Conservation (phyloP, 2,888 invertebrate genomes). For the Tipula vernalis region DNA sequence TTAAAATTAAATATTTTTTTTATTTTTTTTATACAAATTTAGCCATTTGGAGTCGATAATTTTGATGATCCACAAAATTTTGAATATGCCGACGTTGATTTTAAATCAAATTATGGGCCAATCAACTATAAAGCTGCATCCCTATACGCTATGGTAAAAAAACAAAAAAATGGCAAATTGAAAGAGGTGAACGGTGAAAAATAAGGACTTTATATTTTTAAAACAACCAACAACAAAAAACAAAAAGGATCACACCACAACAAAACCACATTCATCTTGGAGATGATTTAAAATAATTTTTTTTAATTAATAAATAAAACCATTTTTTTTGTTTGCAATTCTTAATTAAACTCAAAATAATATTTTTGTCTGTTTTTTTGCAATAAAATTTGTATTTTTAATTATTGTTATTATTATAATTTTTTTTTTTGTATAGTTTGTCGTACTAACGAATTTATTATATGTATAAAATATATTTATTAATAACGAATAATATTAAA, state of each 20-base stretch:
- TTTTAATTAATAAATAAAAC: too few species aligned
- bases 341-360: background rate
- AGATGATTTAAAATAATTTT: background rate
- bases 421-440: background rate
- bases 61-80: slow-evolving; percentile 44
- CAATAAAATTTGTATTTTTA: background rate
- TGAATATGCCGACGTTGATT: slow-evolving; percentile 82
- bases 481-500: background rate
- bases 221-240: background rate
- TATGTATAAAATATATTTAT: background rate
- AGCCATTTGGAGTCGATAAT: slow-evolving; percentile 66
- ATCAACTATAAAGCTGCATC: slow-evolving; percentile 87
- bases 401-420: too few species aligned
- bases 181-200: slow-evolving; percentile 20
- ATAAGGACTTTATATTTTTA: background rate
- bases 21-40: slow-evolving; percentile 19
- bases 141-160: slow-evolving; percentile 63
- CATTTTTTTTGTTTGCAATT: too few species aligned
- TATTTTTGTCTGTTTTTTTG: background rate
- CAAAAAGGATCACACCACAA: too few species aligned
- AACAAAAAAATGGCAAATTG: slow-evolving; percentile 31
- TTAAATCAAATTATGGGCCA: slow-evolving; percentile 71
- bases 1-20: background rate
- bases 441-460: background rate
- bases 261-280: background rate